A percentile compares a stretch with the other conserved stretches of the same genome.
Evolutionary conservation across 1,140 invertebrate genomes (phyloP).

Genomic region (Temnothorax longispinosus): DNA sequence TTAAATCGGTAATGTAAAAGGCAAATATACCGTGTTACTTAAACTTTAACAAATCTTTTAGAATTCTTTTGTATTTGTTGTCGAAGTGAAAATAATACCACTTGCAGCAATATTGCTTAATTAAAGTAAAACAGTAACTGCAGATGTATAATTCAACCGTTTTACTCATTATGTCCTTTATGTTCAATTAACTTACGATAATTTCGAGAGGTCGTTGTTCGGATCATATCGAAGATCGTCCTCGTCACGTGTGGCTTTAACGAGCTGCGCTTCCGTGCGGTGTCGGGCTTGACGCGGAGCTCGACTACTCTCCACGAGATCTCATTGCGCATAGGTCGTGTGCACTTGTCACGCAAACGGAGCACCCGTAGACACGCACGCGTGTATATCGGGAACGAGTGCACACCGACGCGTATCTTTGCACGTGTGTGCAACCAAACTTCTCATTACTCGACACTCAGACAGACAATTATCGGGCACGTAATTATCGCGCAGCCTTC

Average conservation of each 20-base stretch:
- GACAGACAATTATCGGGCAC: constrained; percentile 29
- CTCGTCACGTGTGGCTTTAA: constrained; percentile 24
- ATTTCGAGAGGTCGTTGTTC: constrained; percentile 8
- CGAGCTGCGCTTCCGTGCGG: background rate
- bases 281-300: constrained; percentile 19
- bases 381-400: background rate
- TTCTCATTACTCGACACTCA: constrained; percentile 30
- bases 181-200: background rate
- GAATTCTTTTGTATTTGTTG: background rate
- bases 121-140: background rate
- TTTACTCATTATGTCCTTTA: background rate
- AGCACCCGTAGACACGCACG: background rate
- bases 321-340: constrained; percentile 26
- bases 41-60: background rate
- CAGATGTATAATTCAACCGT: background rate
- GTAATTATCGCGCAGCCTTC: constrained; percentile 2
- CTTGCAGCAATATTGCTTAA: background rate
- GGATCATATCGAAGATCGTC: background rate
- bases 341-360: constrained; percentile 31
- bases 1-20: background rate
- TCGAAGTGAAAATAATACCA: background rate
- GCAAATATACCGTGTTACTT: background rate
- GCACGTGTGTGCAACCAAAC: background rate
- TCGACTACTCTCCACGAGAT: constrained; percentile 51
- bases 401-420: background rate